Base-by-base conservation (phyloP, 1,140 invertebrate species). In the Procambarus virginalis region DNA sequence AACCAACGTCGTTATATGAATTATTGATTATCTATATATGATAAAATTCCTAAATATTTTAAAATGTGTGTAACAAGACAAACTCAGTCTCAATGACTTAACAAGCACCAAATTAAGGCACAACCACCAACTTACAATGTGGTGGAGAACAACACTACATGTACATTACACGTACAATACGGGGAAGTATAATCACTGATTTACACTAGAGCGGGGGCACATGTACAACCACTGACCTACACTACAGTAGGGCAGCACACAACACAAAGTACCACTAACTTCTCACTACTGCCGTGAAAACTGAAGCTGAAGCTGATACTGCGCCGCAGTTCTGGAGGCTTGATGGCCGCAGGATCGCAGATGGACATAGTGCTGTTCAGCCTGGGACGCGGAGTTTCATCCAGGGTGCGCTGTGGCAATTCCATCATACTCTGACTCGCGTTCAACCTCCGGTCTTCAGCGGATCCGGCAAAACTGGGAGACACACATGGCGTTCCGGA, bases 401-500 rank as follows among this genome's bases (percentile, higher is more conserved):
- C 55, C 45, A 55, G 48, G 46, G 10, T 45, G 79, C 73, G 78
- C 76, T 49, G 75, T n/a, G 73, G 64, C 75, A 89, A 64, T 3
- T 89, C 88, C 82, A 89, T 48, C 88, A 89, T 84, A 70, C 88
- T 89, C 8, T 64, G 73, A 48, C 88, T 89, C 3, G 81, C 84
- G 51, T 81, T 88, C 46, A 81, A 10, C 20, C 51, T 12, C 20
- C 17, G 58, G 85, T 89, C 55, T n/a, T 77, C 86, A n/a, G 55
- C 46, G 55, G 58, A 5, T 12, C 17, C 20, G 0, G 51, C 12
- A 22, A 45, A 48, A 20, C n/a, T 75, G 5, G 48, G 82, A 55
- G 82, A 70, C 8, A 17, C 48, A 34, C 12, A 34, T n/a, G 55
- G 46, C 22, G 5, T 48, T 75, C 48, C 83, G 20, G 34, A 17